These are phyloP conservation scores for Desoria tigrina DNA, from an alignment of 2,888 invertebrate genomes.

Conservation along the genomic window DNA sequence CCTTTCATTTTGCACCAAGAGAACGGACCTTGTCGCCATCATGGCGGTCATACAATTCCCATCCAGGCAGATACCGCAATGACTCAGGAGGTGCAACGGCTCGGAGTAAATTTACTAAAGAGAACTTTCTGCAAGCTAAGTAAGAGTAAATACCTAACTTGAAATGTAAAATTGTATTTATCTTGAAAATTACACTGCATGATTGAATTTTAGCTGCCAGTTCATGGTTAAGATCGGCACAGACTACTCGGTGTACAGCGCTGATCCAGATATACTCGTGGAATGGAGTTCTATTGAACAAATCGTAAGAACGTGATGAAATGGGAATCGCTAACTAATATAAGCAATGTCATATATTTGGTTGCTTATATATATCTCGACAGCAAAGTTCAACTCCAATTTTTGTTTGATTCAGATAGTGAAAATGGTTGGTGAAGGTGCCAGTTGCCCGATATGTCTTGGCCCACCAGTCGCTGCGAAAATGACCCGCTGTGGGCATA, in stretches of 20 bases:
- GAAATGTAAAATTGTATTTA: slow-evolving; percentile 11
- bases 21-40: slow-evolving; percentile 54
- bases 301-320: slow-evolving; percentile 68
- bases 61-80: slow-evolving; percentile 44
- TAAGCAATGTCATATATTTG: too few species aligned
- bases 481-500: slow-evolving; percentile 91
- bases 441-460: slow-evolving; percentile 89
- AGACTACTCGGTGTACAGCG: slow-evolving; percentile 74
- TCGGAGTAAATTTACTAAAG: slow-evolving; percentile 78
- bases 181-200: too few species aligned
- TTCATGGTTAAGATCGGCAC: slow-evolving; percentile 84
- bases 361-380: neutral
- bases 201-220: slow-evolving; percentile 71
- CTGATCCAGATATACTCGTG: slow-evolving; percentile 84
- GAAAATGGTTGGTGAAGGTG: slow-evolving; percentile 59
- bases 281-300: slow-evolving; percentile 92
- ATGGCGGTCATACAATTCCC: slow-evolving; percentile 49
- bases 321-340: neutral
- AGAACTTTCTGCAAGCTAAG: slow-evolving; percentile 93
- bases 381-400: neutral
- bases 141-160: slow-evolving; percentile 59
- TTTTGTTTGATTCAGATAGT: slow-evolving; percentile 29
- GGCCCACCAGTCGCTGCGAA: slow-evolving; percentile 83
- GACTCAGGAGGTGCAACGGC: slow-evolving; percentile 54
- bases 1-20: slow-evolving; percentile 79